Evolutionary conservation across 2,113 vertebrate genomes (phyloP).

Genomic region (Gobio gobio): DNA sequence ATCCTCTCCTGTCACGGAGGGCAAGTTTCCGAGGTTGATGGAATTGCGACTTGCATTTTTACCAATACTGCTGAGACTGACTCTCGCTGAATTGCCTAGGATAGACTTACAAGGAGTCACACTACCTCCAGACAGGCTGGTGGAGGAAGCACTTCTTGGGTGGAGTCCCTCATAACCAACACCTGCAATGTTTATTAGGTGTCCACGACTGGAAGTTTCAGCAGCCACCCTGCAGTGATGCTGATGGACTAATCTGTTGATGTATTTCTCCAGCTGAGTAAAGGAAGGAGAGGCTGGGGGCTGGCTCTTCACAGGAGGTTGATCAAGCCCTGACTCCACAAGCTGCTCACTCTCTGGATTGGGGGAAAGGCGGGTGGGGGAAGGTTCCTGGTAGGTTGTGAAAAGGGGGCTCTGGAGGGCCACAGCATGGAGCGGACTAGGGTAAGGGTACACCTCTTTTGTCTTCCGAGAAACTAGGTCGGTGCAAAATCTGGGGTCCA

Average conservation of each 20-base stretch:
- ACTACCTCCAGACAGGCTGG: conserved; percentile 59
- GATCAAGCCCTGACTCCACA: conserved; percentile 57
- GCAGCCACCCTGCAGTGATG: conserved; percentile 65
- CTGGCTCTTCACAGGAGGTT: conserved; percentile 50
- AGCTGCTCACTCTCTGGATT: conserved; percentile 62
- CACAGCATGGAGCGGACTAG: conserved; percentile 83
- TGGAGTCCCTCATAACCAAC: conserved; percentile 73
- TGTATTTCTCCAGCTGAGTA: conserved; percentile 79
- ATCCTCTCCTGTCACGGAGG: conserved; percentile 79
- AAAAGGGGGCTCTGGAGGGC: conserved; percentile 85
- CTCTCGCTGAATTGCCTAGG: conserved; percentile 73
- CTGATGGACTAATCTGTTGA: conserved; percentile 75
- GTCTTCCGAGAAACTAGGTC: conserved; percentile 80
- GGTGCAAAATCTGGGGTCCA: conserved; percentile 76
- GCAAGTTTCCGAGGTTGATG: conserved; percentile 80
- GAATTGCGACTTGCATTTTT: conserved; percentile 78
- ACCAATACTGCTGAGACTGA: conserved; percentile 69
- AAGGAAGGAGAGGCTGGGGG: conserved; percentile 57
- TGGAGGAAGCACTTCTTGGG: conserved; percentile 70
- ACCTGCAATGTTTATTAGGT: conserved; percentile 61
- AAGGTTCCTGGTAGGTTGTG: conserved; percentile 67
- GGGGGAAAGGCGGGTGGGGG: conserved; percentile 42
- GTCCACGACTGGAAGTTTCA: conserved; percentile 50
- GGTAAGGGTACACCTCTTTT: conserved; percentile 82
- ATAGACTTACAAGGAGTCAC: conserved; percentile 75